A percentile compares a stretch with the other conserved stretches of the same genome.
Evolutionary conservation across 2,113 vertebrate species (phyloP).

Genomic region (Mixornis gularis): DNA sequence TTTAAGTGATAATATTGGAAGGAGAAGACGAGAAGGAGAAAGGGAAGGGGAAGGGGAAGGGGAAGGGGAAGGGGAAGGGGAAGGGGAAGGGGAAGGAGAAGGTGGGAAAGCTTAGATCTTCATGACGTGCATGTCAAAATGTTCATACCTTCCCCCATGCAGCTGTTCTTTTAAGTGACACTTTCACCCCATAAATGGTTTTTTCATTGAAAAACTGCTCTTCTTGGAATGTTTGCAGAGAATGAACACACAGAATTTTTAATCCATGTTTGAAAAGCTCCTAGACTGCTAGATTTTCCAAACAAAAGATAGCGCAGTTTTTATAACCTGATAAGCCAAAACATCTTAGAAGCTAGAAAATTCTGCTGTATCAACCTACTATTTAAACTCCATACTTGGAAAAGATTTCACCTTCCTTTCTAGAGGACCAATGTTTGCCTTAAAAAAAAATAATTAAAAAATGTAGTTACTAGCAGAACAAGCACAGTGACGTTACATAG

Average conservation of each 20-base stretch:
- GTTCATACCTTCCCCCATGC: neutral
- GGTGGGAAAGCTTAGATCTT: neutral
- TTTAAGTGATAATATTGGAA: neutral
- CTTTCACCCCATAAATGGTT: neutral
- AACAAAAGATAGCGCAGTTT: neutral
- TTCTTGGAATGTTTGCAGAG: neutral
- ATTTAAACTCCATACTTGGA: neutral
- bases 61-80: neutral
- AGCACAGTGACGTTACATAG: neutral
- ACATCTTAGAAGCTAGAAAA: neutral
- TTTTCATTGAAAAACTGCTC: neutral
- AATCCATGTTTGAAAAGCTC: neutral
- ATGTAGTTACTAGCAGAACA: neutral
- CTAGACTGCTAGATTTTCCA: neutral
- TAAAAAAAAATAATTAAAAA: neutral
- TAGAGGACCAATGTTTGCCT: neutral
- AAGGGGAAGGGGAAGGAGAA: neutral
- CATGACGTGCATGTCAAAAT: neutral
- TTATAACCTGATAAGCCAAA: neutral
- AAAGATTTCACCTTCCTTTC: neutral
- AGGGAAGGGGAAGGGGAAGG: neutral
- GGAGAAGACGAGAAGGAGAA: neutral
- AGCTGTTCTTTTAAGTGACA: neutral
- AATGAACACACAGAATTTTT: neutral
- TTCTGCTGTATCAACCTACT: neutral